Evolutionary conservation across 2,888 invertebrate species (phyloP).

Genomic region (Agrochola litura): DNA sequence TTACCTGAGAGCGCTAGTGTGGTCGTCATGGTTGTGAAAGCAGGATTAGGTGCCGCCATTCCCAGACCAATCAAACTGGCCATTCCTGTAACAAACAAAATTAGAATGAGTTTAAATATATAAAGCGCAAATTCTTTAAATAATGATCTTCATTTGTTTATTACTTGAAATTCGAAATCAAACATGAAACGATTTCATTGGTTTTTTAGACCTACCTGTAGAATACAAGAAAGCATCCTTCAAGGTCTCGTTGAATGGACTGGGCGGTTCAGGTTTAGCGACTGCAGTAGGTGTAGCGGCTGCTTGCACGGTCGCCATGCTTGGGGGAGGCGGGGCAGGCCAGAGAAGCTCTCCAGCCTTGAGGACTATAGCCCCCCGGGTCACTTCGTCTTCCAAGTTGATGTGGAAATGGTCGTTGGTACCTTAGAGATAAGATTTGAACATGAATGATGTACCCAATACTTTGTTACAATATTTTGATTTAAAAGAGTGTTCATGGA

Average conservation of each 20-base stretch:
- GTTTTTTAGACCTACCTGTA: conserved; percentile 86
- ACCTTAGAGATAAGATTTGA: conserved; percentile 82
- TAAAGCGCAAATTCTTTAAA: neutral
- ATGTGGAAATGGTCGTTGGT: conserved; percentile 95
- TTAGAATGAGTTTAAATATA: neutral
- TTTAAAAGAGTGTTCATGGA: no score
- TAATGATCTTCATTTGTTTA: neutral
- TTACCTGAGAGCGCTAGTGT: conserved; percentile 95
- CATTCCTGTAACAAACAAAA: conserved; percentile 88
- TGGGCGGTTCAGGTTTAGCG: conserved; percentile 86
- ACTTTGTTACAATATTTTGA: no score
- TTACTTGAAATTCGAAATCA: neutral
- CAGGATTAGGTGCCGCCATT: conserved; percentile 94
- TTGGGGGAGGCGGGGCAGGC: conserved; percentile 94
- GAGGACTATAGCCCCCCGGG: conserved; percentile 95
- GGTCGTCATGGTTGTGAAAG: conserved; percentile 96
- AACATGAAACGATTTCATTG: neutral
- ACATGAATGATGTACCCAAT: no score
- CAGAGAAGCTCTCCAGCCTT: conserved; percentile 94
- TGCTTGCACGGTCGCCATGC: conserved; percentile 86
- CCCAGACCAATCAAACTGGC: conserved; percentile 93
- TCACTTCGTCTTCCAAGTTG: conserved; percentile 96
- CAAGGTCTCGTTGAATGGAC: conserved; percentile 93
- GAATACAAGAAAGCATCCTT: conserved; percentile 93
- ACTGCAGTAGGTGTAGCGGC: conserved; percentile 81